These are phyloP conservation scores for Motacilla tschutschensis DNA, from an alignment of 2,113 vertebrate species.

Conservation along the genomic window DNA sequence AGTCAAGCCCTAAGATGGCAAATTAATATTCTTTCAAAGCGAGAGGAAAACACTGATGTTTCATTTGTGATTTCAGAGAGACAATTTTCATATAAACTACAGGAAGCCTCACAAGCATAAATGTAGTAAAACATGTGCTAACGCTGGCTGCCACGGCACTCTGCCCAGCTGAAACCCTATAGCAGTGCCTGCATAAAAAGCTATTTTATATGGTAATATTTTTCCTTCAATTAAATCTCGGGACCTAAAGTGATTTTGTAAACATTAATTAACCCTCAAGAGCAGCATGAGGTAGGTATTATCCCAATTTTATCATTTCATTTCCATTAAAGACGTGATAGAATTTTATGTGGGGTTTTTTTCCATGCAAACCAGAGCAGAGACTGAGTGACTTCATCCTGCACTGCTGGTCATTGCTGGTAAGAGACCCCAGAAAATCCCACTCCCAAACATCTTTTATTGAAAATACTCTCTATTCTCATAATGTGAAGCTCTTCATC, in stretches of 20 bases:
- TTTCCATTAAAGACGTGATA: constrained; percentile 25
- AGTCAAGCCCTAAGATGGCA: constrained; percentile 26
- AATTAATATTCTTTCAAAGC: constrained; percentile 39
- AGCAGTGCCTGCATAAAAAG: neutral
- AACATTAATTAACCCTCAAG: constrained; percentile 60
- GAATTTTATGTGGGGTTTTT: neutral
- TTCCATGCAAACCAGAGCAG: neutral
- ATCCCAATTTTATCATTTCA: constrained; percentile 26
- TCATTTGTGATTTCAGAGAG: constrained; percentile 47
- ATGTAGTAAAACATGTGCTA: constrained; percentile 24
- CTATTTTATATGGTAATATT: constrained; percentile 49
- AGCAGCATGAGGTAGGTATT: constrained; percentile 40
- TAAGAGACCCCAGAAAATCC: neutral
- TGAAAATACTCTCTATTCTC: neutral
- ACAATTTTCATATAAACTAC: constrained; percentile 20
- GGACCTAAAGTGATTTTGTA: constrained; percentile 53
- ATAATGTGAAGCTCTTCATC: neutral
- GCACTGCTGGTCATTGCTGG: neutral
- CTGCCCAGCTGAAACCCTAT: constrained; percentile 40
- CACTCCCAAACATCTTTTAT: neutral
- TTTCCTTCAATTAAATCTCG: constrained; percentile 53
- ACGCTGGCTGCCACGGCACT: neutral
- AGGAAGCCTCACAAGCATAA: constrained; percentile 27
- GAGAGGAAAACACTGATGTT: constrained; percentile 45
- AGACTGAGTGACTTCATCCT: neutral